These are phyloP conservation scores for Sorex maritimensis DNA, from an alignment of 2,797 vertebrate genomes.

Conservation along the genomic window DNA sequence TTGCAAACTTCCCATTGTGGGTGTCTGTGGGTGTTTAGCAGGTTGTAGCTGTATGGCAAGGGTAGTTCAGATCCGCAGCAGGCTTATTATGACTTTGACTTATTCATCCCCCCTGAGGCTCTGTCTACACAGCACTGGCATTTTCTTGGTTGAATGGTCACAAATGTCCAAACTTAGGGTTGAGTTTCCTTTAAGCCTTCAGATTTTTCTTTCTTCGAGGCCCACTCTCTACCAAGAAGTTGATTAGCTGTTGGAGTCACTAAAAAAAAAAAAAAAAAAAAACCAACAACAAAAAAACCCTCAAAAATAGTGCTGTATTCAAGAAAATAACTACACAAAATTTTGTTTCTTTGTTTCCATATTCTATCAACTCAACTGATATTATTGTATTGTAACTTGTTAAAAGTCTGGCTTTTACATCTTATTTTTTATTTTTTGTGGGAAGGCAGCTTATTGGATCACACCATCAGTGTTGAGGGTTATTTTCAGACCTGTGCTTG, in stretches of 20 bases:
- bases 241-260: background rate
- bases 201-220: background rate
- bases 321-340: constrained; percentile 39
- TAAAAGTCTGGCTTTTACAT: background rate
- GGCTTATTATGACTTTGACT: background rate
- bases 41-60: background rate
- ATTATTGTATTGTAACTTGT: background rate
- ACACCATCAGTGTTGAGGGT: too few species aligned
- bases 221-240: background rate
- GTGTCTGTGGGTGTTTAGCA: background rate
- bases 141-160: background rate
- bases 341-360: constrained; percentile 29
- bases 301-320: constrained; percentile 4
- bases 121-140: background rate
- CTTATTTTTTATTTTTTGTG: too few species aligned
- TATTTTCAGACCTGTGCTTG: too few species aligned
- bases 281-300: too few species aligned
- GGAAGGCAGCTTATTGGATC: too few species aligned
- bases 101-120: background rate
- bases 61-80: background rate
- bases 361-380: background rate
- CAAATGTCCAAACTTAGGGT: background rate
- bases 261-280: constrained; percentile 4
- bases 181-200: background rate
- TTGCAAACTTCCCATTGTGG: background rate